phyloP scores from a whole-genome alignment of 92 coral and sea anemone genomes.

The Palythoa caribaeorum region DNA sequence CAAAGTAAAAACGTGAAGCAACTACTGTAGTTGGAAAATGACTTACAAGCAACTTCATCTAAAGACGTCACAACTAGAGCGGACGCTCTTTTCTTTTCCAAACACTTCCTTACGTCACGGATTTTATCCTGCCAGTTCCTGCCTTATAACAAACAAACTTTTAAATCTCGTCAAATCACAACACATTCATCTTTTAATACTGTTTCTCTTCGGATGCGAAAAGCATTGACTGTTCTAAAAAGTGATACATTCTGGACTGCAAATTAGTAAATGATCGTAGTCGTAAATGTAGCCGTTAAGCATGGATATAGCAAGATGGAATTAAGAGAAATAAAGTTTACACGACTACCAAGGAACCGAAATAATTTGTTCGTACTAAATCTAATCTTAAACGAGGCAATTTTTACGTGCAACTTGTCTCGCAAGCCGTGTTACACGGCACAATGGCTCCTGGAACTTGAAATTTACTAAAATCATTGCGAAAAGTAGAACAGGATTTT shows the following conservation, averaged over 20 bases:
- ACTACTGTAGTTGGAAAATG: not conserved
- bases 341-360: no score
- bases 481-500: no score
- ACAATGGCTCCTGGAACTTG: no score
- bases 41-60: slow-evolving; percentile 64
- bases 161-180: not conserved
- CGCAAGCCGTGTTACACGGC: no score
- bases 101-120: slow-evolving; percentile 38
- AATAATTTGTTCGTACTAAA: no score
- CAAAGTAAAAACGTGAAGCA: no score
- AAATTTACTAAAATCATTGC: no score
- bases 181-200: not conserved
- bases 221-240: not conserved
- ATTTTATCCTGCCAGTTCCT: slow-evolving; percentile 63
- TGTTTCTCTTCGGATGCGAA: not conserved
- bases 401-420: no score
- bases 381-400: no score
- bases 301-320: no score
- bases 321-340: no score
- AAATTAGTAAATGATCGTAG: not conserved
- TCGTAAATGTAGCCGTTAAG: no score
- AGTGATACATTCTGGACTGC: not conserved
- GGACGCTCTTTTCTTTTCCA: slow-evolving; percentile 33
- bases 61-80: slow-evolving; percentile 55
- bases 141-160: slow-evolving; percentile 6